These are phyloP conservation scores for Synergus laeviventris DNA, from an alignment of 2,888 invertebrate genomes.

Conservation along the genomic window DNA sequence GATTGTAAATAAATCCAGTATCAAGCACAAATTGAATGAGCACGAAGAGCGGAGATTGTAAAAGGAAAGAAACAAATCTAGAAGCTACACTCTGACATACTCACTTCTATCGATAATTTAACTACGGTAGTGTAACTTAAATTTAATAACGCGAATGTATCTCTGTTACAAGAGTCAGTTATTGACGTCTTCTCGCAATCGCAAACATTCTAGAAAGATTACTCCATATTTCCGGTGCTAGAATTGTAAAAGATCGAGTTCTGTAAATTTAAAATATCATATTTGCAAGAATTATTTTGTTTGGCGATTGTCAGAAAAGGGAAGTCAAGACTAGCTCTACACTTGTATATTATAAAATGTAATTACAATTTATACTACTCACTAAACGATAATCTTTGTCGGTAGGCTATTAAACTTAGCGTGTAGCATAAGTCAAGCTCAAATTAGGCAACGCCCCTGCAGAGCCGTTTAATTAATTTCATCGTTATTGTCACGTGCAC, in stretches of 20 bases:
- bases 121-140: slow-evolving; percentile 36
- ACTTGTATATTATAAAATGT: slow-evolving; percentile 73
- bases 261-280: not conserved
- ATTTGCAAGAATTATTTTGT: slow-evolving; percentile 24
- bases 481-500: slow-evolving; percentile 62
- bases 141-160: slow-evolving; percentile 37
- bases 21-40: slow-evolving; percentile 64
- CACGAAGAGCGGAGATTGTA: slow-evolving; percentile 48
- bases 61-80: slow-evolving; percentile 38
- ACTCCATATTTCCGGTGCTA: slow-evolving; percentile 31
- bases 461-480: slow-evolving; percentile 47
- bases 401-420: slow-evolving; percentile 69
- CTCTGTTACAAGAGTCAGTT: slow-evolving; percentile 36
- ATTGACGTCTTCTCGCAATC: slow-evolving; percentile 17
- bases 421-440: slow-evolving; percentile 73
- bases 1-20: slow-evolving; percentile 62
- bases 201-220: slow-evolving; percentile 18
- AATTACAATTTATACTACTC: slow-evolving; percentile 73
- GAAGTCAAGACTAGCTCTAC: slow-evolving; percentile 50
- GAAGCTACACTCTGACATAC: slow-evolving; percentile 53
- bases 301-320: slow-evolving; percentile 43
- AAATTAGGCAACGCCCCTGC: slow-evolving; percentile 64
- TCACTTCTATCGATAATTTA: slow-evolving; percentile 54
- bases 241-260: slow-evolving; percentile 14
- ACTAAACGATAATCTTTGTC: slow-evolving; percentile 69